Conservation (phyloP, 2,797 vertebrate species). For the Peromyscus melanophrys region DNA sequence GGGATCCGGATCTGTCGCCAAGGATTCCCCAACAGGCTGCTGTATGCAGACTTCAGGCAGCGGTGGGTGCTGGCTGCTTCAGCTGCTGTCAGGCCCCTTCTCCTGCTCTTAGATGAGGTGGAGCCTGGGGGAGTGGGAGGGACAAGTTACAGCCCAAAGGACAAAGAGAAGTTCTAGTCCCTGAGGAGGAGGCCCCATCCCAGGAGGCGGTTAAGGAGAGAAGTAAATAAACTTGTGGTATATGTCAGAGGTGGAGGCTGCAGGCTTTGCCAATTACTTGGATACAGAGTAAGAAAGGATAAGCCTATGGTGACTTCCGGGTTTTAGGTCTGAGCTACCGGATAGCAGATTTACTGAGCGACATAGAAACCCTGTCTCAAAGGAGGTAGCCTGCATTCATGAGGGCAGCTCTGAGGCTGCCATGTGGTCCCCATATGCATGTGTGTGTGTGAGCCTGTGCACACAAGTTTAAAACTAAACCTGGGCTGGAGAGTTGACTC, state of each 20-base stretch:
- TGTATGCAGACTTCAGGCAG: constrained; percentile 96
- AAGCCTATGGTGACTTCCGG: not conserved
- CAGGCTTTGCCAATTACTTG: not conserved
- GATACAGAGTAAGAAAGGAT: not conserved
- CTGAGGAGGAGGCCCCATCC: not conserved
- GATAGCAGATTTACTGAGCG: not conserved
- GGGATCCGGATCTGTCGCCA: constrained; percentile 98
- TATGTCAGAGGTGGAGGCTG: not conserved
- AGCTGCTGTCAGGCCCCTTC: not conserved
- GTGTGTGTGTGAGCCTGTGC: not conserved
- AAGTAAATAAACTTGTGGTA: not conserved
- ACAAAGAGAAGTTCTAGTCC: not conserved
- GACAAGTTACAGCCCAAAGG: not conserved
- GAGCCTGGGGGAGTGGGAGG: not conserved
- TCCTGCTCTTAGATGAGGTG: not conserved
- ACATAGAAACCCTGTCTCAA: not conserved
- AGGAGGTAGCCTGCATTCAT: not conserved
- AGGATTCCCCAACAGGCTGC: constrained; percentile 96
- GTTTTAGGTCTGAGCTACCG: not conserved
- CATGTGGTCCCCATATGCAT: not conserved
- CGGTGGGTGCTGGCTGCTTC: constrained; percentile 88
- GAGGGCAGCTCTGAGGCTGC: not conserved
- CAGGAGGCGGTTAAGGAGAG: not conserved
- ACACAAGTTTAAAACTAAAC: not conserved
- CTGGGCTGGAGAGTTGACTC: not conserved